Percentiles rank a stretch among this genome's conserved stretches.
These are phyloP conservation scores for Petrophora chlorosata DNA, from an alignment of 2,888 invertebrate species.

Conservation along the genomic window DNA sequence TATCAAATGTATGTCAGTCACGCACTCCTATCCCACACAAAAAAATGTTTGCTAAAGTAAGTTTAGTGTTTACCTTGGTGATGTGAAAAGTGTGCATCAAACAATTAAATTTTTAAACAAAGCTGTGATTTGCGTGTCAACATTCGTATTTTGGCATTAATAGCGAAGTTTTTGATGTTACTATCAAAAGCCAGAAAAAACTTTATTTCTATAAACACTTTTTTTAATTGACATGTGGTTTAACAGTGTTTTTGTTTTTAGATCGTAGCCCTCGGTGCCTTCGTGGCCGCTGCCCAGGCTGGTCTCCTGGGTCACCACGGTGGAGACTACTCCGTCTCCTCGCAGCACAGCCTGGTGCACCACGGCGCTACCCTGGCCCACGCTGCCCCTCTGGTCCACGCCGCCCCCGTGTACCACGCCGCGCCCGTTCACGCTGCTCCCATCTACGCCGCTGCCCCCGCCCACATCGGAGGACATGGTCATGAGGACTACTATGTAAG, in stretches of 20 bases:
- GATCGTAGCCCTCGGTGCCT: constrained; percentile 66
- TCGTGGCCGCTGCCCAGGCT: constrained; percentile 75
- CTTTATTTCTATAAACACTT: no score
- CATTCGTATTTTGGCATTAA: no score
- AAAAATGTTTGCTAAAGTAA: constrained; percentile 80
- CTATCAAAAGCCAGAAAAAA: no score
- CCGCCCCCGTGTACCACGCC: constrained; percentile 44
- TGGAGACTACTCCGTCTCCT: constrained; percentile 43
- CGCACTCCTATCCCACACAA: constrained; percentile 66
- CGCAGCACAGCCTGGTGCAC: constrained; percentile 47
- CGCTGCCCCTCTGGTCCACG: constrained; percentile 39
- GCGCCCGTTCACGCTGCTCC: constrained; percentile 45
- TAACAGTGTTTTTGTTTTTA: constrained; percentile 39
- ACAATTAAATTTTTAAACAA: constrained; percentile 6
- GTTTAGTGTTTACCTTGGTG: constrained; percentile 46
- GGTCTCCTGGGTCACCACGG: constrained; percentile 65
- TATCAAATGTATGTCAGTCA: constrained; percentile 77
- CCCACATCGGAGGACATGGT: constrained; percentile 49
- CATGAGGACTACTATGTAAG: constrained; percentile 67
- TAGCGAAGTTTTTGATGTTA: no score
- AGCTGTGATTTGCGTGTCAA: not conserved
- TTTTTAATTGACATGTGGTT: no score
- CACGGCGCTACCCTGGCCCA: constrained; percentile 45
- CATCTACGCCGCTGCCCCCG: constrained; percentile 38
- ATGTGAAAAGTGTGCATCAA: constrained; percentile 39